Conservation (phyloP, 2,888 invertebrate genomes). For the Macroteleia sp. region DNA sequence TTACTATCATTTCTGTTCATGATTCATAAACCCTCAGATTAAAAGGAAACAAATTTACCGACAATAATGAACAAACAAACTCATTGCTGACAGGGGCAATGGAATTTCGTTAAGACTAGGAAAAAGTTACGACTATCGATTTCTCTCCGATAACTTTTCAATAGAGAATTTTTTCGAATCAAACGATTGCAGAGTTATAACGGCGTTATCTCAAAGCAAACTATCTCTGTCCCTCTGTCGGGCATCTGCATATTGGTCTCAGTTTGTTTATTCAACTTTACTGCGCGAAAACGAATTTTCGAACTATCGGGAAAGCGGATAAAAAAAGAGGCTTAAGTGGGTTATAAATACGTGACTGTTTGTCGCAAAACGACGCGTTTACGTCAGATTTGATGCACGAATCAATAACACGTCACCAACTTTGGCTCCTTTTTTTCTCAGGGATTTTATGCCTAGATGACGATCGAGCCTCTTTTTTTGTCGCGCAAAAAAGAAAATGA, state of each 20-base stretch:
- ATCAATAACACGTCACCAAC: slow-evolving; percentile 43
- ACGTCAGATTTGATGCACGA: slow-evolving; percentile 41
- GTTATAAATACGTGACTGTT: slow-evolving; percentile 42
- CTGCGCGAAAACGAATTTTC: slow-evolving; percentile 25
- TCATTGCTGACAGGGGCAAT: no score
- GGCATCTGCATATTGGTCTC: slow-evolving; percentile 13
- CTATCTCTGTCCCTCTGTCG: neutral
- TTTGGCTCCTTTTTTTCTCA: slow-evolving; percentile 13
- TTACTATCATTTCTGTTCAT: no score
- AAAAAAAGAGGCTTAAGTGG: slow-evolving; percentile 33
- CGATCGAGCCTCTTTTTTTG: no score
- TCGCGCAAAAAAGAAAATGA: no score
- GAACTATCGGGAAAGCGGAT: slow-evolving; percentile 35
- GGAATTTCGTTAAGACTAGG: slow-evolving; percentile 4
- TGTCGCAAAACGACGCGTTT: slow-evolving; percentile 29
- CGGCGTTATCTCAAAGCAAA: slow-evolving; percentile 9
- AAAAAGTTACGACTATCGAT: slow-evolving; percentile 13
- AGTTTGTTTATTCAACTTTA: slow-evolving; percentile 37
- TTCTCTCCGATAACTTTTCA: slow-evolving; percentile 18
- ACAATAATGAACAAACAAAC: no score
- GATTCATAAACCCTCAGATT: no score
- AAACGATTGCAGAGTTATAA: slow-evolving; percentile 12
- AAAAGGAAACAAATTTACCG: no score
- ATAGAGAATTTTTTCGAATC: slow-evolving; percentile 11
- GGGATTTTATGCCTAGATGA: neutral